Evolutionary conservation across 2,113 vertebrate genomes (phyloP).

Genomic region (Albula goreensis): DNA sequence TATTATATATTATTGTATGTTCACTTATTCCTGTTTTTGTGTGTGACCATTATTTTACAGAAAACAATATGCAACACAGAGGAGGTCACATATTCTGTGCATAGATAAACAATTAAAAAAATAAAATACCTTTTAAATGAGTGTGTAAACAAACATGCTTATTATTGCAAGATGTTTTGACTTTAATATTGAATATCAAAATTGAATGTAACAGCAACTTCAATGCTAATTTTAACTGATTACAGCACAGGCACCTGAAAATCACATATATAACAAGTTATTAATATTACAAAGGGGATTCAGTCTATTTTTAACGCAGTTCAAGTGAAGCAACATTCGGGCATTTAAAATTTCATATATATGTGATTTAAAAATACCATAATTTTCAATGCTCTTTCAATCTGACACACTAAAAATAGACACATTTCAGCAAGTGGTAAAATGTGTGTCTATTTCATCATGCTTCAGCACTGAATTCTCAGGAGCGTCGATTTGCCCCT

Average conservation of each 20-base stretch:
- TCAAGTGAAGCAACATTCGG: no score
- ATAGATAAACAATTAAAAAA: background rate
- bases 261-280: background rate
- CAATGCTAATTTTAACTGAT: background rate
- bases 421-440: background rate
- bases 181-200: background rate
- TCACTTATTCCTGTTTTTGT: background rate
- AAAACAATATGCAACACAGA: background rate
- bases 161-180: background rate
- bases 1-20: background rate
- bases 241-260: background rate
- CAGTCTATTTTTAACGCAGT: no score
- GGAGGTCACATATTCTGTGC: background rate
- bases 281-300: background rate
- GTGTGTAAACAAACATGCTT: background rate
- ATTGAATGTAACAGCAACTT: background rate
- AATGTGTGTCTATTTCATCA: background rate
- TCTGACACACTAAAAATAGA: background rate
- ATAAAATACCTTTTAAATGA: background rate
- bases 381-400: background rate
- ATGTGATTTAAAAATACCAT: no score
- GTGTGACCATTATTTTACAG: background rate
- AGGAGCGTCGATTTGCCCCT: background rate
- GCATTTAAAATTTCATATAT: no score
- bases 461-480: background rate